These are phyloP conservation scores for Cecidostiba fungosa DNA, from an alignment of 2,888 invertebrate species.

Conservation along the genomic window DNA sequence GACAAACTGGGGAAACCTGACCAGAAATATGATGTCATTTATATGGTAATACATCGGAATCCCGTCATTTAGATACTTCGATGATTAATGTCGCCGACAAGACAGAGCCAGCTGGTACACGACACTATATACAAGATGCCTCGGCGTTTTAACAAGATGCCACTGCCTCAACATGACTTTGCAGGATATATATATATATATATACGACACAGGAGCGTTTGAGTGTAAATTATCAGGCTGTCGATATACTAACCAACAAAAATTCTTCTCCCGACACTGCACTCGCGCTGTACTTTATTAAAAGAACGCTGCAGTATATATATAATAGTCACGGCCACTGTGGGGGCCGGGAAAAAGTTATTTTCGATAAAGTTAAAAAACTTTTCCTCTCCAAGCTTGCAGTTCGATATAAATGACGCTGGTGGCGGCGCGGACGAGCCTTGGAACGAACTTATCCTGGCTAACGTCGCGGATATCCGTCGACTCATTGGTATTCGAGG, in stretches of 20 bases:
- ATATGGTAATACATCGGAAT: slow-evolving; percentile 81
- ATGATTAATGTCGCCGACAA: slow-evolving; percentile 80
- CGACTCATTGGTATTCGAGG: slow-evolving; percentile 78
- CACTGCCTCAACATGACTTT: background rate
- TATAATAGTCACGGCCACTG: background rate
- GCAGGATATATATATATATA: background rate
- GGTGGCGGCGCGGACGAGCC: too few relatives aligned
- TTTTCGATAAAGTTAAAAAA: slow-evolving; percentile 61
- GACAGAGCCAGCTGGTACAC: slow-evolving; percentile 68
- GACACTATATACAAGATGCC: slow-evolving; percentile 29
- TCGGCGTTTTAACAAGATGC: slow-evolving; percentile 62
- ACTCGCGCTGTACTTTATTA: slow-evolving; percentile 20
- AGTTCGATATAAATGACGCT: slow-evolving; percentile 61
- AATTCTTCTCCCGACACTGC: background rate
- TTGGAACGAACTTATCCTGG: slow-evolving; percentile 65
- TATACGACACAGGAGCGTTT: background rate
- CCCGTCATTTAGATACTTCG: slow-evolving; percentile 81
- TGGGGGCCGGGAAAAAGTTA: slow-evolving; percentile 41
- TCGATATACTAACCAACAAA: background rate
- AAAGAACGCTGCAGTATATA: background rate
- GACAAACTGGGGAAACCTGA: slow-evolving; percentile 80
- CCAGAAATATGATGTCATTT: slow-evolving; percentile 81
- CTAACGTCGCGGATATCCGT: slow-evolving; percentile 69
- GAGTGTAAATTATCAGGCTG: background rate
- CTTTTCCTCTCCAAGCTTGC: slow-evolving; percentile 53